Evolutionary conservation across 2,113 vertebrate genomes (phyloP).

Genomic region (Onychostruthus taczanowskii): DNA sequence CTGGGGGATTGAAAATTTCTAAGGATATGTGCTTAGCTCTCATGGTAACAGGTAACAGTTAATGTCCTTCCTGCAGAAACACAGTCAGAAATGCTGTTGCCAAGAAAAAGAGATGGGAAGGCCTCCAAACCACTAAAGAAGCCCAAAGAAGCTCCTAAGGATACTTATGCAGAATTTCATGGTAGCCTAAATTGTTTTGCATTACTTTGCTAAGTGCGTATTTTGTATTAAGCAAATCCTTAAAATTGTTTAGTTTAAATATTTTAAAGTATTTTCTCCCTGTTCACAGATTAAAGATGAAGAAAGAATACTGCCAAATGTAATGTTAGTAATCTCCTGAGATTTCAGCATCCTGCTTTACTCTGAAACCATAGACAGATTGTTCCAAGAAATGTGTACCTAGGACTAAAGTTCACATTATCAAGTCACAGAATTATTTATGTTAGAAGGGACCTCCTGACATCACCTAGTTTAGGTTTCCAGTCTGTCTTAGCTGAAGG

Average conservation of each 20-base stretch:
- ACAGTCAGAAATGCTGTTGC: neutral
- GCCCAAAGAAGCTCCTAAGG: neutral
- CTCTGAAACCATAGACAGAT: neutral
- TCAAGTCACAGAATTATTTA: neutral
- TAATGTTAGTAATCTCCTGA: neutral
- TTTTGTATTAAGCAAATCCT: neutral
- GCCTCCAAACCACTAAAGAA: neutral
- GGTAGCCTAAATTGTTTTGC: neutral
- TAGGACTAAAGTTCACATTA: neutral
- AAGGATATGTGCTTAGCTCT: neutral
- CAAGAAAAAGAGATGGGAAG: neutral
- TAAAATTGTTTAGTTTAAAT: neutral
- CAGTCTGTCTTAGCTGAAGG: neutral
- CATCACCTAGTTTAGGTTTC: neutral
- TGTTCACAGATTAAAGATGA: neutral
- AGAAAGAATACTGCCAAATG: neutral
- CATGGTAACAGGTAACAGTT: neutral
- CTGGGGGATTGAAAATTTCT: neutral
- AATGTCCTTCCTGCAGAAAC: neutral
- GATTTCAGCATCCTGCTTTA: neutral
- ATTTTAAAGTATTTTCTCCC: neutral
- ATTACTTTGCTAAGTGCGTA: neutral
- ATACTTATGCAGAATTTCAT: neutral
- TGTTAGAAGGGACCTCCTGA: neutral
- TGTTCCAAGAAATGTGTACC: neutral